Conservation (phyloP, 2,888 invertebrate species). For the Ceriagrion tenellum region DNA sequence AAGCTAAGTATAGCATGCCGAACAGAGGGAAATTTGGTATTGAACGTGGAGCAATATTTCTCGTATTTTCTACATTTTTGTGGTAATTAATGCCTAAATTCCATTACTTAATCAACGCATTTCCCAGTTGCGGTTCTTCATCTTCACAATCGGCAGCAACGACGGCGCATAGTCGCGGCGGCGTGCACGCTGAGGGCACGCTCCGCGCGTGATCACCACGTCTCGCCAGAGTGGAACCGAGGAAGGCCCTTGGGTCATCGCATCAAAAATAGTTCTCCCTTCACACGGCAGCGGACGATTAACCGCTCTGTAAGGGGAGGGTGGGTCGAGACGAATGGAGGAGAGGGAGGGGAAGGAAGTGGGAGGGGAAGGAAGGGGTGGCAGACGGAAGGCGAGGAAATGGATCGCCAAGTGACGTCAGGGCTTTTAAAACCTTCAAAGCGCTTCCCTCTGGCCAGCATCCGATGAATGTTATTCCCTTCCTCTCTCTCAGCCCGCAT, state of each 20-base stretch:
- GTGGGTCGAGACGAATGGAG: background rate
- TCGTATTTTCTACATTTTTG: too few species aligned
- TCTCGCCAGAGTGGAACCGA: background rate
- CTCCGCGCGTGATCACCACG: background rate
- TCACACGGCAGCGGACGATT: background rate
- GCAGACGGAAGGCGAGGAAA: background rate
- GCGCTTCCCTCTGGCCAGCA: background rate
- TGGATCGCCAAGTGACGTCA: background rate
- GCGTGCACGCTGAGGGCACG: background rate
- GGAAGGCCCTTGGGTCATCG: background rate
- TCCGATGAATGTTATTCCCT: background rate
- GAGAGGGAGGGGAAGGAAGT: background rate
- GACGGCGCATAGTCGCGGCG: too few species aligned
- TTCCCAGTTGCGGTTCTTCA: too few species aligned
- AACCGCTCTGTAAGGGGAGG: too few species aligned
- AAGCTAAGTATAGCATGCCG: too few species aligned
- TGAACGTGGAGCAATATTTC: too few species aligned
- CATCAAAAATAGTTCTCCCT: slow-evolving; percentile 3
- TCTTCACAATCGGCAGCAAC: too few species aligned
- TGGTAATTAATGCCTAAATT: too few species aligned
- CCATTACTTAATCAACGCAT: too few species aligned
- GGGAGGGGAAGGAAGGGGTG: background rate
- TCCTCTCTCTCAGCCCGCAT: background rate
- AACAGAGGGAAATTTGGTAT: too few species aligned
- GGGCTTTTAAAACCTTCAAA: background rate